phyloP scores from a whole-genome alignment of 2,888 invertebrate species.

The Euclidia mi region DNA sequence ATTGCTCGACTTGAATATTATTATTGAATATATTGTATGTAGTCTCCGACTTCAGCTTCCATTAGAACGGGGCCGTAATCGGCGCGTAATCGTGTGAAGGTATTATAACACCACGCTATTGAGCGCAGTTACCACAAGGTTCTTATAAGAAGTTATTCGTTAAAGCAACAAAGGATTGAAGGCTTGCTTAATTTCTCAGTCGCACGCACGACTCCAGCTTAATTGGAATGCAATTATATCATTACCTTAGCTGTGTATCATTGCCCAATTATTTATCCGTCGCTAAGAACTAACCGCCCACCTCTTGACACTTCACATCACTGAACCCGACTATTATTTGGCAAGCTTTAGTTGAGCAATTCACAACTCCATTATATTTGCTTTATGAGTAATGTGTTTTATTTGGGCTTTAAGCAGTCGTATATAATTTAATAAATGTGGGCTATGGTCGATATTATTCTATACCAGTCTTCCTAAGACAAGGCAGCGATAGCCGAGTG shows the following conservation, averaged over 20 bases:
- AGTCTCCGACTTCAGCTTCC: conserved; percentile 60
- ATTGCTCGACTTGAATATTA: conserved; percentile 39
- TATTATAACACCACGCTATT: conserved; percentile 78
- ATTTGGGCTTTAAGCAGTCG: no score
- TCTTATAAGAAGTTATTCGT: conserved; percentile 80
- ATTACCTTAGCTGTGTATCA: conserved; percentile 66
- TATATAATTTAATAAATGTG: no score
- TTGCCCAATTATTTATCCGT: conserved; percentile 63
- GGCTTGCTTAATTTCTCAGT: conserved; percentile 86
- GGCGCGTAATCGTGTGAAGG: conserved; percentile 82
- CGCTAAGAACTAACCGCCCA: conserved; percentile 45
- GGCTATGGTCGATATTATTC: no score
- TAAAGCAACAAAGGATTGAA: conserved; percentile 84
- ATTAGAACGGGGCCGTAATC: conserved; percentile 74
- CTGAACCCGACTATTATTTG: background rate
- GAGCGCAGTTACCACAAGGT: conserved; percentile 82
- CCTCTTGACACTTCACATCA: conserved; percentile 38
- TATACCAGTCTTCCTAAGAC: no score
- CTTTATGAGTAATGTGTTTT: background rate
- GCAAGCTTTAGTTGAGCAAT: background rate
- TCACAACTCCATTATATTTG: background rate
- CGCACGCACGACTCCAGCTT: conserved; percentile 80
- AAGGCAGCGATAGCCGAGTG: no score
- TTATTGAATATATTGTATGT: conserved; percentile 29
- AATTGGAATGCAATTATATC: conserved; percentile 79